These are phyloP conservation scores for Tetheella fluctuosa DNA, from an alignment of 2,888 invertebrate genomes.

Conservation along the genomic window DNA sequence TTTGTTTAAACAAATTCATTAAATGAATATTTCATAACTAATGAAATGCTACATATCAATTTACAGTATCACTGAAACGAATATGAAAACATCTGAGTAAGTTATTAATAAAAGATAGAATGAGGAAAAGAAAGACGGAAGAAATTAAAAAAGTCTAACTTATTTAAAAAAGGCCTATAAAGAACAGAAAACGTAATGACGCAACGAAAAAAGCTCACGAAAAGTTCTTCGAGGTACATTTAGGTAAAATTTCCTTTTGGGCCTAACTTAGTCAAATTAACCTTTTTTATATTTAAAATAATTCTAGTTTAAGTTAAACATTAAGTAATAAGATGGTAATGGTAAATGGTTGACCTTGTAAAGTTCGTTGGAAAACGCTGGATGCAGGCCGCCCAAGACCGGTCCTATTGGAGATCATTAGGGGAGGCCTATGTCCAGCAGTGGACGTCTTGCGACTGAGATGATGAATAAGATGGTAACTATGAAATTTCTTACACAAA, in stretches of 20 bases:
- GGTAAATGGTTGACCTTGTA: too few relatives aligned
- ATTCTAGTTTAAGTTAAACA: constrained; percentile 1
- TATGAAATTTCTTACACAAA: background rate
- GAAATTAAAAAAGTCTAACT: constrained; percentile 1
- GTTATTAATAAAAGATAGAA: background rate
- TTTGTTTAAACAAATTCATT: too few relatives aligned
- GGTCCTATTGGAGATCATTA: too few relatives aligned
- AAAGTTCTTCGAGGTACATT: constrained; percentile 14
- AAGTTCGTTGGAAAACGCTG: too few relatives aligned
- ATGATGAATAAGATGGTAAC: too few relatives aligned
- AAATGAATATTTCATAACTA: background rate
- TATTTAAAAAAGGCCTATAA: constrained; percentile 6
- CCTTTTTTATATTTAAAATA: constrained; percentile 20
- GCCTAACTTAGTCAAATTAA: constrained; percentile 24
- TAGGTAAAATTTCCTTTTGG: constrained; percentile 16
- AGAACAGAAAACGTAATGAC: constrained; percentile 8
- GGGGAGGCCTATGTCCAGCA: too few relatives aligned
- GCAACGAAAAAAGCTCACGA: background rate
- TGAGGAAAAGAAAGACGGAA: background rate
- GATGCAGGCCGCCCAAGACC: too few relatives aligned
- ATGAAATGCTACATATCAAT: background rate
- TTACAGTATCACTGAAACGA: background rate
- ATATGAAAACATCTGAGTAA: background rate
- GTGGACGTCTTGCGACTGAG: too few relatives aligned
- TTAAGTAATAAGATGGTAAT: background rate